Evolutionary conservation across 2,888 invertebrate species (phyloP).

Genomic region (Habroteleia sp.): DNA sequence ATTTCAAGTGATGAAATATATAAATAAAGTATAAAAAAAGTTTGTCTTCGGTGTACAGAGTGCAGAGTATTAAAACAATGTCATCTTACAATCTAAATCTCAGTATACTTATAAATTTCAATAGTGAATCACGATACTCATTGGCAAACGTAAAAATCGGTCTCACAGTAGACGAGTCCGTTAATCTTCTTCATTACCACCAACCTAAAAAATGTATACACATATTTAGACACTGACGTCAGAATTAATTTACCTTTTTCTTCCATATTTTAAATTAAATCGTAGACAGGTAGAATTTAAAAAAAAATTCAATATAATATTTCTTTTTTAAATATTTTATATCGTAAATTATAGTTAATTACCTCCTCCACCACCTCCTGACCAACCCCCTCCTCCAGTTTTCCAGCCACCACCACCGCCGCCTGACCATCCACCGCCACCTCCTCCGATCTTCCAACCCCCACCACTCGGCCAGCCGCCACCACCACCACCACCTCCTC

Average conservation of each 20-base stretch:
- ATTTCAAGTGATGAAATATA: constrained; percentile 29
- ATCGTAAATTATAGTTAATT: too few species aligned
- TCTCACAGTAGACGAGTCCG: constrained; percentile 12
- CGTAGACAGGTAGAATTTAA: too few species aligned
- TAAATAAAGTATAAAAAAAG: constrained; percentile 40
- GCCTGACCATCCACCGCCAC: constrained; percentile 68
- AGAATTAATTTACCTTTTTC: too few species aligned
- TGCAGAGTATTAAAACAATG: constrained; percentile 17
- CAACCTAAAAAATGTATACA: constrained; percentile 17
- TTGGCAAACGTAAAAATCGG: constrained; percentile 33
- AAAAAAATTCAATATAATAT: too few species aligned
- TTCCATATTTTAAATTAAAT: too few species aligned
- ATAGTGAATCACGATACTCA: constrained; percentile 28
- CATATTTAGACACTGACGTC: too few species aligned
- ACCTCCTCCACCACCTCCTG: constrained; percentile 40
- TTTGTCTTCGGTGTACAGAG: constrained; percentile 31
- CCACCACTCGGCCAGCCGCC: constrained; percentile 59
- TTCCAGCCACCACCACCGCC: constrained; percentile 60
- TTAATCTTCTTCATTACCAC: constrained; percentile 28
- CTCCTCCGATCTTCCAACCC: constrained; percentile 50
- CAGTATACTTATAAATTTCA: constrained; percentile 16
- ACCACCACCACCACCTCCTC: constrained; percentile 37
- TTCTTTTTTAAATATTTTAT: too few species aligned
- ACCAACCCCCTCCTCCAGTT: constrained; percentile 64
- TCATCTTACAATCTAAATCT: constrained; percentile 16